Percentiles rank a stretch among this genome's conserved stretches.
These are phyloP conservation scores for Diplosoma virens DNA, from an alignment of 23 tunicate species.

Conservation along the genomic window DNA sequence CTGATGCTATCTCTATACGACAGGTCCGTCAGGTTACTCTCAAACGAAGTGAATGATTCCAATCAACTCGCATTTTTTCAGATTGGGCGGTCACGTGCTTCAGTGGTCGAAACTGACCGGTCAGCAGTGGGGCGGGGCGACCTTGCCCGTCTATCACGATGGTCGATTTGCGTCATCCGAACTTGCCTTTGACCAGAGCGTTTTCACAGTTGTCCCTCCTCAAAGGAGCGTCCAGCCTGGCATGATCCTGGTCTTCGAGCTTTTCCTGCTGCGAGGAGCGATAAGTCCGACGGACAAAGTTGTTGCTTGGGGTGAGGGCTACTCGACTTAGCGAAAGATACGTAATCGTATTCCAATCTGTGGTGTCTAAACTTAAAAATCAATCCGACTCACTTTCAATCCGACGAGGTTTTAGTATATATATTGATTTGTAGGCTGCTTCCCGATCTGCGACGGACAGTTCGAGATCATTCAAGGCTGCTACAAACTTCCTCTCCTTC, in stretches of 20 bases:
- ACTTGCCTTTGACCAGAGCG: conserved; percentile 74
- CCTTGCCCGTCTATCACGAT: conserved; percentile 85
- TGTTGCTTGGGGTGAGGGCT: conserved; percentile 90
- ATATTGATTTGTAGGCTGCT: too few relatives aligned
- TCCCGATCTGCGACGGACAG: conserved; percentile 91
- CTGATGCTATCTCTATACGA: conserved; percentile 95
- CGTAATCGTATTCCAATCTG: too few relatives aligned
- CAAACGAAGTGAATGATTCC: too few relatives aligned
- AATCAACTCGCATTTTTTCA: conserved; percentile 4
- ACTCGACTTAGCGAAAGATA: too few relatives aligned
- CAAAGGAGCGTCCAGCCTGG: conserved; percentile 92
- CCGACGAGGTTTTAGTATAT: too few relatives aligned
- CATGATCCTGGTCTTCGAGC: conserved; percentile 85
- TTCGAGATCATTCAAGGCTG: conserved; percentile 81
- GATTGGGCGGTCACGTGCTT: conserved; percentile 88
- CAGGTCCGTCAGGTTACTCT: too few relatives aligned
- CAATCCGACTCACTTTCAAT: too few relatives aligned
- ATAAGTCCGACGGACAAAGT: conserved; percentile 82
- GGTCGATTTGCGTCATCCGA: conserved; percentile 67
- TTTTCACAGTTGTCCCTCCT: conserved; percentile 90
- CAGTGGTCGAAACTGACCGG: conserved; percentile 81
- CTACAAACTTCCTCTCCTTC: conserved; percentile 83
- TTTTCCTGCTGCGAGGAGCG: conserved; percentile 85
- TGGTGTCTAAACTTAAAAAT: too few relatives aligned
- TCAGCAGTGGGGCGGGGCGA: conserved; percentile 97